A percentile compares a stretch with the other conserved stretches of the same genome.
These are phyloP conservation scores for Tanaodytes sp. DNA, from an alignment of 2,888 invertebrate genomes.

Conservation along the genomic window DNA sequence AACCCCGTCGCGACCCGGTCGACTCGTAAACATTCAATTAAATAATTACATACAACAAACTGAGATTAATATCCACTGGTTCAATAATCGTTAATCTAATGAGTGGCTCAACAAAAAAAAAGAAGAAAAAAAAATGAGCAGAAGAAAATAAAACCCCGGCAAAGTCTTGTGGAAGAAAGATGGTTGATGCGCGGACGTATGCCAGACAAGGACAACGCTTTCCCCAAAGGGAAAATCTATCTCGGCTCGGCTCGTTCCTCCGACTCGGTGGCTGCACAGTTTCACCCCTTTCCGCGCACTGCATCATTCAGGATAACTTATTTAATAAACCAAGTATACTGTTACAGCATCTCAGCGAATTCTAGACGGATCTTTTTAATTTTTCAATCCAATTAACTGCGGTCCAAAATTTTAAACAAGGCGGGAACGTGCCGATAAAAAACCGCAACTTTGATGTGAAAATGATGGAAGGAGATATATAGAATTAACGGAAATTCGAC, in stretches of 20 bases:
- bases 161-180: constrained; percentile 3
- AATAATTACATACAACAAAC: too few relatives aligned
- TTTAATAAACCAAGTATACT: constrained; percentile 39
- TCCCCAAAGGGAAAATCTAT: constrained; percentile 31
- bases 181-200: background rate
- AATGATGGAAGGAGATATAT: too few relatives aligned
- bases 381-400: constrained; percentile 28
- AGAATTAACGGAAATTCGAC: too few relatives aligned
- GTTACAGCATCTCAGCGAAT: constrained; percentile 26
- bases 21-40: too few relatives aligned
- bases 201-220: constrained; percentile 9
- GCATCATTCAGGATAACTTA: constrained; percentile 44
- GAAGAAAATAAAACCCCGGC: constrained; percentile 1
- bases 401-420: too few relatives aligned
- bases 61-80: constrained; percentile 7
- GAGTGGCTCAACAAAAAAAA: constrained; percentile 1
- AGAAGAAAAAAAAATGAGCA: background rate
- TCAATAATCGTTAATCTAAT: constrained; percentile 35
- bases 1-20: too few relatives aligned
- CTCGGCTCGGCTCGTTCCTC: constrained; percentile 16
- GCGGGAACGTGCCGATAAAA: too few relatives aligned
- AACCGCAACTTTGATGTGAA: too few relatives aligned
- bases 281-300: constrained; percentile 18
- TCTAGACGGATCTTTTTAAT: constrained; percentile 5
- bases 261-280: constrained; percentile 10